Base-by-base conservation (phyloP, 2,888 invertebrate genomes). In the Oscheius onirici region DNA sequence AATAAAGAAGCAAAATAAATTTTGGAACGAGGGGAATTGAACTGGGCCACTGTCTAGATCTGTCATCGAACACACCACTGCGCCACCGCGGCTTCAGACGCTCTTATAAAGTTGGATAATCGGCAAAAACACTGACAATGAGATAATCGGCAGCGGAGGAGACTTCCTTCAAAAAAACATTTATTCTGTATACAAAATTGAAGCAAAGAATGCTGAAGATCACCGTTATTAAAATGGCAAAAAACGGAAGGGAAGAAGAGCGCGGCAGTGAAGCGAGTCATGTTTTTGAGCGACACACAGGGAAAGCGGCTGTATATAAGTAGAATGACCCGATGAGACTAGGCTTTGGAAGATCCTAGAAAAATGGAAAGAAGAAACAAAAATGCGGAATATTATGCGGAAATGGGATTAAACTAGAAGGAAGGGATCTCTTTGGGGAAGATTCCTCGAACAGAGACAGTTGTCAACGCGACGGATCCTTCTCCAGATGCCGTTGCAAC, bases 401-500 rank as follows among this genome's bases (percentile, higher is more conserved):
- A 44, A 17, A 78, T n/a, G n/a, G n/a, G n/a, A n/a, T 65, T 61
- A 81, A 15, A 79, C 81, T 24, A 82, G 70, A 22, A 81, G 57
- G 51, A 82, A 82, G 5, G 82, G 82, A 46, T 75, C 65, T 24
- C 58, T 22, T 0, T 69, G 24, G 3, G 77, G 73, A 24, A 75
- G 71, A 28, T 81, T 58, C n/a, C 67, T 46, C 20, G 69, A 54
- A 63, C 84, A 84, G 13, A 69, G 70, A 60, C 84, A 84, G 55
- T 83, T 65, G 34, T 82, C 80, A 2, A 73, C 75, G 22, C 81
- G 71, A 22, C 78, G 69, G 5, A 83, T 55, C 40, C 83, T 71
- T 0, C 74, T 77, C 85, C 85, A 85, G n/a, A 85, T 83, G 2
- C 85, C 85, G 65, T 83, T 84, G 61, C 85, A 86, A 13, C 79